Evolutionary conservation across 2,113 vertebrate genomes (phyloP).

Genomic region (Neolamprologus cancellatus): DNA sequence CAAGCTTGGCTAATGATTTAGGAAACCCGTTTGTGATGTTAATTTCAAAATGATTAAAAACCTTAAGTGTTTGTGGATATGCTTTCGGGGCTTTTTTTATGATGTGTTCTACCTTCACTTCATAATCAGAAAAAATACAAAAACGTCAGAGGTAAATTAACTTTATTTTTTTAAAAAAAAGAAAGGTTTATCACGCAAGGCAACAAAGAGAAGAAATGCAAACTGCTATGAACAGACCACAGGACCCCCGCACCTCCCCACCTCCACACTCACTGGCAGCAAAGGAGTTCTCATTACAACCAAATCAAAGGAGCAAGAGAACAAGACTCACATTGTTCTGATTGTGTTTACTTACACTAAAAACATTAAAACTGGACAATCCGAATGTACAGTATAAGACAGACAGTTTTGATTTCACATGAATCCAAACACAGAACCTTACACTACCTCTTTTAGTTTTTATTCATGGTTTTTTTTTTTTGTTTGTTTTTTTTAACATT

Average conservation of each 20-base stretch:
- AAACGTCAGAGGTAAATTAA: slow-evolving; percentile 66
- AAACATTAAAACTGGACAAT: slow-evolving; percentile 57
- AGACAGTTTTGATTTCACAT: slow-evolving; percentile 59
- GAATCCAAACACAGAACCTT: slow-evolving; percentile 59
- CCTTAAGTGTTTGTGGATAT: not conserved
- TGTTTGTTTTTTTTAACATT: slow-evolving; percentile 33
- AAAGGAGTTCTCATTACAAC: slow-evolving; percentile 85
- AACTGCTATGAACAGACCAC: slow-evolving; percentile 90
- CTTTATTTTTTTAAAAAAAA: slow-evolving; percentile 76
- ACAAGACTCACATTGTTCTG: slow-evolving; percentile 66
- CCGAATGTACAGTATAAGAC: slow-evolving; percentile 62
- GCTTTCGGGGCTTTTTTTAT: not conserved
- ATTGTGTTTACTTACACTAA: slow-evolving; percentile 65
- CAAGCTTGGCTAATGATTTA: slow-evolving; percentile 25
- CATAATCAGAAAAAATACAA: not conserved
- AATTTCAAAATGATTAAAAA: not conserved
- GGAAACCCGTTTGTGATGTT: not conserved
- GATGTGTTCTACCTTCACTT: not conserved
- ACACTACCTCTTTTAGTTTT: slow-evolving; percentile 27
- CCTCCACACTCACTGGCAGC: slow-evolving; percentile 66
- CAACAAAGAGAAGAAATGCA: slow-evolving; percentile 83
- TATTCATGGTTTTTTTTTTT: not conserved
- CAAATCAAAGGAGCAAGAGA: slow-evolving; percentile 77
- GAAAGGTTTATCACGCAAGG: slow-evolving; percentile 88
- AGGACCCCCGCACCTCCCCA: slow-evolving; percentile 46